These are phyloP conservation scores for Conus betulinus DNA, from an alignment of 1,140 invertebrate species.

Conservation along the genomic window DNA sequence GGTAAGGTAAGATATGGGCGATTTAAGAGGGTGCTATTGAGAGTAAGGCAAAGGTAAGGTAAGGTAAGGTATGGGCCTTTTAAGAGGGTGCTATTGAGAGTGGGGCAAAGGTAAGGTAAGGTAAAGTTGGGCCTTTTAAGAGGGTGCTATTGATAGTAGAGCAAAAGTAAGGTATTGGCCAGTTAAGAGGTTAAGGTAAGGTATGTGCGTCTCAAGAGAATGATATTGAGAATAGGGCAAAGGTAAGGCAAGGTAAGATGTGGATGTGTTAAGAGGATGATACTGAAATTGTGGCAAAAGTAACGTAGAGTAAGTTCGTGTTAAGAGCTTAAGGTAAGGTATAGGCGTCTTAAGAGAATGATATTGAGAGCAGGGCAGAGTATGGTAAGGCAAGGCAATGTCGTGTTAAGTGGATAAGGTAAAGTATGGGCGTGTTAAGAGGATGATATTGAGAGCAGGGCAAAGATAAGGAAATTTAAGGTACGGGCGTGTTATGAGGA, in stretches of 20 bases:
- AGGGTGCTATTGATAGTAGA: neutral
- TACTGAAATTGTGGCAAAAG: neutral
- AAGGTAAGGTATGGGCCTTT: too few species aligned
- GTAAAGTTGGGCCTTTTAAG: too few species aligned
- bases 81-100: too few species aligned
- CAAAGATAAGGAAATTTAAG: neutral
- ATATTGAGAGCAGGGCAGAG: neutral
- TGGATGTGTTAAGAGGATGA: too few species aligned
- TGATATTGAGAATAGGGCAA: too few species aligned
- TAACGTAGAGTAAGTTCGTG: neutral
- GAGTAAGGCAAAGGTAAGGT: neutral
- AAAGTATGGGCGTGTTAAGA: too few species aligned
- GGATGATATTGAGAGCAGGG: neutral
- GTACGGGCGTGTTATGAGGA: too few species aligned
- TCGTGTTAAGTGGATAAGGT: neutral
- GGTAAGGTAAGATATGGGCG: neutral
- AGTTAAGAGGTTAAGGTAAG: too few species aligned
- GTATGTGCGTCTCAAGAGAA: too few species aligned
- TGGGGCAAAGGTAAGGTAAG: neutral
- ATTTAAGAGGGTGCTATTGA: neutral
- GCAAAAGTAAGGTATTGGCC: neutral
- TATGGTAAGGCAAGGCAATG: neutral
- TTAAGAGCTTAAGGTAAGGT: too few species aligned
- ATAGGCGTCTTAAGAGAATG: too few species aligned
- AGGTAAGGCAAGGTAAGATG: too few species aligned